Evolutionary conservation across 2,888 invertebrate species (phyloP).

Genomic region (Eudemis profundana): DNA sequence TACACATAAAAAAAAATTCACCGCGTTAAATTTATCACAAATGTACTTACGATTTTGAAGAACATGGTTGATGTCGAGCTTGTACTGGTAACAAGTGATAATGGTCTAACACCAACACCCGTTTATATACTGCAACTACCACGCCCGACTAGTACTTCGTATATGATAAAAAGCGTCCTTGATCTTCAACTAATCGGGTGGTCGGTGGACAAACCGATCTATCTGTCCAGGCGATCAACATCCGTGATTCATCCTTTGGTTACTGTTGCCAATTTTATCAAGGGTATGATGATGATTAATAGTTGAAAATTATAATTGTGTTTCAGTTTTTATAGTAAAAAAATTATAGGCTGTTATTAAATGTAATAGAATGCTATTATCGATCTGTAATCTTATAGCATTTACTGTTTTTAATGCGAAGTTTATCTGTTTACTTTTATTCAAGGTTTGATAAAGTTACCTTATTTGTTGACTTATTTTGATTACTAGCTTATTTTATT

Average conservation of each 20-base stretch:
- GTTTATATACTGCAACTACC: slow-evolving; percentile 76
- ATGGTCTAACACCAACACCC: slow-evolving; percentile 51
- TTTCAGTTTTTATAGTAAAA: slow-evolving; percentile 2
- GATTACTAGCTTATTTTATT: too few relatives aligned
- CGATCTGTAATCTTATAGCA: background rate
- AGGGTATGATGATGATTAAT: slow-evolving; percentile 28
- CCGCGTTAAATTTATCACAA: too few relatives aligned
- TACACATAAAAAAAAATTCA: too few relatives aligned
- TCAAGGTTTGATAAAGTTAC: background rate
- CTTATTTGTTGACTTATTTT: too few relatives aligned
- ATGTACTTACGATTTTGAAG: slow-evolving; percentile 75
- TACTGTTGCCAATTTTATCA: slow-evolving; percentile 1
- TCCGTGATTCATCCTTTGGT: slow-evolving; percentile 59
- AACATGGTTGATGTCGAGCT: slow-evolving; percentile 73
- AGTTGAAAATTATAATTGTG: slow-evolving; percentile 26
- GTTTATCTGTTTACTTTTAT: background rate
- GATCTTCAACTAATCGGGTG: slow-evolving; percentile 76
- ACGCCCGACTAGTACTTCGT: slow-evolving; percentile 69
- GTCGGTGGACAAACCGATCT: slow-evolving; percentile 60
- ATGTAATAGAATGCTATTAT: slow-evolving; percentile 7
- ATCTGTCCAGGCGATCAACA: slow-evolving; percentile 60
- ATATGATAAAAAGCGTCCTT: slow-evolving; percentile 78
- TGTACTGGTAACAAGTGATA: slow-evolving; percentile 77
- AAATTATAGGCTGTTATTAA: slow-evolving; percentile 3
- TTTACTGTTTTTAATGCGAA: background rate